Evolutionary conservation across 2,113 vertebrate species (phyloP).

Genomic region (Ailuropoda melanoleuca): DNA sequence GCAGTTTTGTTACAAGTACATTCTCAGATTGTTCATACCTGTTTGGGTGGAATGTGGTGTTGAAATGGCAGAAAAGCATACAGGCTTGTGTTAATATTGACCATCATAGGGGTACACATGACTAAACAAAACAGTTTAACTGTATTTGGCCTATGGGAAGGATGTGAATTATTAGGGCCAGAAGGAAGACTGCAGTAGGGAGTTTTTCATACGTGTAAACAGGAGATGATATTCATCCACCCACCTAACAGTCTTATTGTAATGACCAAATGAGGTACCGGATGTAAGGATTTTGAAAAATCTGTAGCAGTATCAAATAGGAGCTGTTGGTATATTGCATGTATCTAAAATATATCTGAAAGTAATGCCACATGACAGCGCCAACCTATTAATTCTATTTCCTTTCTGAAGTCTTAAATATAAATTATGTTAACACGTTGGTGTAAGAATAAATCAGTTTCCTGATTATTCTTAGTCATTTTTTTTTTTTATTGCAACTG

Average conservation of each 20-base stretch:
- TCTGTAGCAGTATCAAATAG: not conserved
- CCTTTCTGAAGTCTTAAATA: not conserved
- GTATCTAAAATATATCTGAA: conserved; percentile 7
- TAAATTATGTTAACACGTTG: not conserved
- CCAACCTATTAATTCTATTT: not conserved
- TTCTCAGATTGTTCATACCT: not conserved
- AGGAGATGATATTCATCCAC: not conserved
- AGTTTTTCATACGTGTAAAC: not conserved
- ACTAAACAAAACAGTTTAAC: not conserved
- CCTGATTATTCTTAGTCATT: not conserved
- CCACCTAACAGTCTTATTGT: not conserved
- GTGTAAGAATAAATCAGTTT: not conserved
- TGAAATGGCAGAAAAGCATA: not conserved
- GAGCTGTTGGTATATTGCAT: not conserved
- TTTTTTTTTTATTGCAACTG: not conserved
- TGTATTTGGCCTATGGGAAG: not conserved
- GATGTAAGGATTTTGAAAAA: not conserved
- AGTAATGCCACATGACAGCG: not conserved
- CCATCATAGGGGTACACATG: not conserved
- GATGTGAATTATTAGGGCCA: not conserved
- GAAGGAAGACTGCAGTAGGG: not conserved
- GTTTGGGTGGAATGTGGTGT: not conserved
- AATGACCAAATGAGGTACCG: not conserved
- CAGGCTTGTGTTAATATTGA: not conserved
- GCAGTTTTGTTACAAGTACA: not conserved